These are phyloP conservation scores for Protodeltote pygarga DNA, from an alignment of 2,888 invertebrate genomes.

Conservation along the genomic window DNA sequence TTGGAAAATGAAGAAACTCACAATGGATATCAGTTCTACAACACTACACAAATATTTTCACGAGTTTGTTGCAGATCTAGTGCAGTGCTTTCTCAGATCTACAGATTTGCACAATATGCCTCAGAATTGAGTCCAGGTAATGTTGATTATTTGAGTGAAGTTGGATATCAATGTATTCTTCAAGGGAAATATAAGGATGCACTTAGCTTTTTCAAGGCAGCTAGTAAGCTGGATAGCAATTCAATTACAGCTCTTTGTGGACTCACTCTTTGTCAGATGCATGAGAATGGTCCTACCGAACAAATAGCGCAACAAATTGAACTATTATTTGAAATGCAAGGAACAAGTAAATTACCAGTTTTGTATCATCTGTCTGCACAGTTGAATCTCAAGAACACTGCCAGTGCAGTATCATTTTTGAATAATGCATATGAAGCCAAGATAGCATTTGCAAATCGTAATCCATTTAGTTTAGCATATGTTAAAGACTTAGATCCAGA, in stretches of 20 bases:
- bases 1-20: slow-evolving; percentile 92
- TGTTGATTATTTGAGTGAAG: slow-evolving; percentile 92
- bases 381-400: slow-evolving; percentile 83
- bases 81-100: slow-evolving; percentile 91
- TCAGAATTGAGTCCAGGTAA: slow-evolving; percentile 90
- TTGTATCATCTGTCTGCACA: slow-evolving; percentile 90
- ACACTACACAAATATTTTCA: slow-evolving; percentile 90
- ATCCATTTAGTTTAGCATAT: slow-evolving; percentile 92
- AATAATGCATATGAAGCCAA: slow-evolving; percentile 88
- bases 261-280: slow-evolving; percentile 93
- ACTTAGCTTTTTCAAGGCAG: slow-evolving; percentile 91
- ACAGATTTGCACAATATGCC: slow-evolving; percentile 92
- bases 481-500: slow-evolving; percentile 93
- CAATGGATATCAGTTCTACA: slow-evolving; percentile 90
- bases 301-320: slow-evolving; percentile 95
- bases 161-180: slow-evolving; percentile 93
- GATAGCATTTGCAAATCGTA: slow-evolving; percentile 68
- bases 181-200: slow-evolving; percentile 93
- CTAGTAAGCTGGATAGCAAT: slow-evolving; percentile 94
- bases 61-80: slow-evolving; percentile 90
- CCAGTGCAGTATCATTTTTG: slow-evolving; percentile 86
- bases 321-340: slow-evolving; percentile 93
- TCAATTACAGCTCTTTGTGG: slow-evolving; percentile 93
- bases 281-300: slow-evolving; percentile 90
- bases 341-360: slow-evolving; percentile 89